phyloP scores from a whole-genome alignment of 1,140 invertebrate species.

The Bombus balteatus region DNA sequence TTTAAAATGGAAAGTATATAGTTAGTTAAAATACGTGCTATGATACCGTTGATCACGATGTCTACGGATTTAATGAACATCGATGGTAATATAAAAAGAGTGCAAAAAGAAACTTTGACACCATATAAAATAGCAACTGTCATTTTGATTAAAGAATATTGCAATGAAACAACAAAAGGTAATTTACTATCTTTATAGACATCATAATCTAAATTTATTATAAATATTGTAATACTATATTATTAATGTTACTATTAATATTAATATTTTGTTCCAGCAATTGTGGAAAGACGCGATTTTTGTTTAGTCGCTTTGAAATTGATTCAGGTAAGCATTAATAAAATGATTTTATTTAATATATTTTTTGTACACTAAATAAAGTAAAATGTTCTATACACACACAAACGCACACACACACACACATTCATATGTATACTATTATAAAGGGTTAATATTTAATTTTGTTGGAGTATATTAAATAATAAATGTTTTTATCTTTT shows the following conservation, averaged over 20 bases:
- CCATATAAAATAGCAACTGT: slow-evolving; percentile 84
- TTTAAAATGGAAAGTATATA: neutral
- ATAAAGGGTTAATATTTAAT: slow-evolving; percentile 17
- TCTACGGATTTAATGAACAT: slow-evolving; percentile 78
- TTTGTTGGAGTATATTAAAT: neutral
- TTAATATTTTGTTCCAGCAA: slow-evolving; percentile 60
- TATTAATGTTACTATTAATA: neutral
- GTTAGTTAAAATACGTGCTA: neutral
- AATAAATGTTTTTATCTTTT: neutral
- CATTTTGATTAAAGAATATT: slow-evolving; percentile 83
- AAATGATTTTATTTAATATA: slow-evolving; percentile 5
- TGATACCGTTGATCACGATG: slow-evolving; percentile 62
- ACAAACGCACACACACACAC: no score
- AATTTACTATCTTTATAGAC: slow-evolving; percentile 31
- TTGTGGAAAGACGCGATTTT: slow-evolving; percentile 83
- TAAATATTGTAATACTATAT: neutral
- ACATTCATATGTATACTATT: neutral
- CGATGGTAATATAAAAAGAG: slow-evolving; percentile 74
- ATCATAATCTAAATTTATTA: slow-evolving; percentile 9
- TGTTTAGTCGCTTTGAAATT: slow-evolving; percentile 86
- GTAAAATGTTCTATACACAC: neutral
- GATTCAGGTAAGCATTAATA: slow-evolving; percentile 82
- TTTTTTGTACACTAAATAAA: neutral
- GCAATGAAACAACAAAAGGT: slow-evolving; percentile 81
- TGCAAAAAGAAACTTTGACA: slow-evolving; percentile 82